Conservation (phyloP, 1,140 invertebrate genomes). For the Venustaconcha ellipsiformis region DNA sequence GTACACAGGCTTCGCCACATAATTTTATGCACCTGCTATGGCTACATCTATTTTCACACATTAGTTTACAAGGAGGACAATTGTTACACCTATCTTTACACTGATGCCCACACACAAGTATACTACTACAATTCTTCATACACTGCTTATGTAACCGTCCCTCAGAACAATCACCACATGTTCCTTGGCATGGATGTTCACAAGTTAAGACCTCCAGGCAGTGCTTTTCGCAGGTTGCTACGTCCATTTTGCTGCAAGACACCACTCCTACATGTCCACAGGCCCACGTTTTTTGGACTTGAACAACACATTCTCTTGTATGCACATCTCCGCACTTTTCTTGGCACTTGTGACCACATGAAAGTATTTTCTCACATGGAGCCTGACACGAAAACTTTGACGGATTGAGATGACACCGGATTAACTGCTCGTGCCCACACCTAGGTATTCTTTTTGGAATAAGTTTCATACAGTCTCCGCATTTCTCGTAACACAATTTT, state of each 20-base stretch:
- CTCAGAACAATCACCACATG: conserved; percentile 69
- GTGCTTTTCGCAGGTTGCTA: conserved; percentile 1
- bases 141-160: conserved; percentile 74
- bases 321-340: conserved; percentile 70
- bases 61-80: conserved; percentile 75
- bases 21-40: conserved; percentile 69
- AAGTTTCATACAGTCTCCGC: conserved; percentile 34
- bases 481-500: conserved; percentile 45
- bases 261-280: conserved; percentile 53
- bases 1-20: conserved; percentile 74
- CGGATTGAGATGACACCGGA: conserved; percentile 37
- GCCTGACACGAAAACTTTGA: conserved; percentile 14
- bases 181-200: conserved; percentile 29
- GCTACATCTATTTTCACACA: conserved; percentile 73
- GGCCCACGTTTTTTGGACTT: conserved; percentile 5
- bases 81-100: conserved; percentile 38
- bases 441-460: conserved; percentile 26
- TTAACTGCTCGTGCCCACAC: conserved; percentile 26
- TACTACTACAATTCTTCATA: conserved; percentile 39
- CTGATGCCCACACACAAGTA: conserved; percentile 58
- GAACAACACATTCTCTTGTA: conserved; percentile 4
- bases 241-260: conserved; percentile 37
- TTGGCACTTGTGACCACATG: conserved; percentile 74
- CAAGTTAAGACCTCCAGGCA: conserved; percentile 12
- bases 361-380: conserved; percentile 17